A percentile compares a stretch with the other conserved stretches of the same genome.
These are phyloP conservation scores for Anagyrus pseudococci DNA, from an alignment of 2,888 invertebrate species.

Conservation along the genomic window DNA sequence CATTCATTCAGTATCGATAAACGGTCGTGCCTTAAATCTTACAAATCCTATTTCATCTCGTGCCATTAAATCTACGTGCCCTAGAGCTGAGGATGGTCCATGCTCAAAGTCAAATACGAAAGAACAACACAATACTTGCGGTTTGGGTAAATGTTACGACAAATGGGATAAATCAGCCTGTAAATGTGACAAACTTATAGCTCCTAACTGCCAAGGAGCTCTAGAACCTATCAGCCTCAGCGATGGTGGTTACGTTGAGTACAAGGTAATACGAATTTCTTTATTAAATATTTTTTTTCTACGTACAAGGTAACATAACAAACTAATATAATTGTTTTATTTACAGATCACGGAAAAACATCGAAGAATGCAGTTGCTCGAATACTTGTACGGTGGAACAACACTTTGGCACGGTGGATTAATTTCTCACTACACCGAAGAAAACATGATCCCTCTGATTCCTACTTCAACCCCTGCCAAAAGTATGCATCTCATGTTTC, in stretches of 20 bases:
- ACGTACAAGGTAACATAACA: neutral
- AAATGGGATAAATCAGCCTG: constrained; percentile 81
- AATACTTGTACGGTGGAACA: constrained; percentile 77
- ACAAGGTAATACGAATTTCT: constrained; percentile 58
- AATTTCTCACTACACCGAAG: constrained; percentile 44
- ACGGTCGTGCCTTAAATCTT: constrained; percentile 83
- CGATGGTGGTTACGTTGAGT: constrained; percentile 80
- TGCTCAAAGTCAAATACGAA: constrained; percentile 63
- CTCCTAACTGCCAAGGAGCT: constrained; percentile 81
- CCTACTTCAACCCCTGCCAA: constrained; percentile 68
- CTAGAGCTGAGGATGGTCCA: constrained; percentile 71
- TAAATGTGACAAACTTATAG: constrained; percentile 74
- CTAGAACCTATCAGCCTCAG: constrained; percentile 81
- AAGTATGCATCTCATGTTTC: constrained; percentile 79
- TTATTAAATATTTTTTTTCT: neutral
- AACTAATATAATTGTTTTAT: neutral
- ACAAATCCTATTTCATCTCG: constrained; percentile 77
- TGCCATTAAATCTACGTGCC: constrained; percentile 79
- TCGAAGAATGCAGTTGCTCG: constrained; percentile 84
- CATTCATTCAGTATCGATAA: constrained; percentile 87
- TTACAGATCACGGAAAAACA: constrained; percentile 79
- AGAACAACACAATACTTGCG: constrained; percentile 64
- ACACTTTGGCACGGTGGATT: constrained; percentile 69
- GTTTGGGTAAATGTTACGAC: constrained; percentile 79
- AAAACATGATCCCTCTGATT: constrained; percentile 44